phyloP scores from a whole-genome alignment of 2,113 vertebrate genomes.

The Guaruba guarouba region DNA sequence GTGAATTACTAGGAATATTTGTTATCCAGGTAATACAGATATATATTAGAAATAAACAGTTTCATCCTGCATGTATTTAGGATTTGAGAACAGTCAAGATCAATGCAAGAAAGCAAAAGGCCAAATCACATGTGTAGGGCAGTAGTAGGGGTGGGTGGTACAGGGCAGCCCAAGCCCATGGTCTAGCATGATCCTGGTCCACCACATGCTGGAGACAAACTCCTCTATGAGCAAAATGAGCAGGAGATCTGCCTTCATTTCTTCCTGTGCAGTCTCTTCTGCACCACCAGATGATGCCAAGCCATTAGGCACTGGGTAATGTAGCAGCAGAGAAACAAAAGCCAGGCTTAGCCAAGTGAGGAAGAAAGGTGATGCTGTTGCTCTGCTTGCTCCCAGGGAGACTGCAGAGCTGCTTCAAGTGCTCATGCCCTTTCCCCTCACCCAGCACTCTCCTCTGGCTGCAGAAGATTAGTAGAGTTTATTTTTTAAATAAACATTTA shows the following conservation, averaged over 20 bases:
- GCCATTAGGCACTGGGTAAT: rapidly evolving
- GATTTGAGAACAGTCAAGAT: not conserved
- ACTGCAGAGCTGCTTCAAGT: not conserved
- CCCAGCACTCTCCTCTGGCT: not conserved
- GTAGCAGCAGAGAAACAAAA: not conserved
- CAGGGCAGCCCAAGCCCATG: no score
- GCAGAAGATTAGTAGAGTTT: not conserved
- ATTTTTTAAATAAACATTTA: not conserved
- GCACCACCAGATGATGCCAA: not conserved
- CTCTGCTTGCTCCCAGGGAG: not conserved
- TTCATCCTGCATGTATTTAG: not conserved
- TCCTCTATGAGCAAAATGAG: not conserved
- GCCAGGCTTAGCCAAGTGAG: rapidly evolving
- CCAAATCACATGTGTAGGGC: not conserved
- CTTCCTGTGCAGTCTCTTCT: not conserved
- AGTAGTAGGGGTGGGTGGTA: not conserved
- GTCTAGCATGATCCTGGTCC: not conserved
- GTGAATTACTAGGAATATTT: conserved; percentile 84
- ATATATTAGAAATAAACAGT: not conserved
- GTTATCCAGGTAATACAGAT: conserved; percentile 81
- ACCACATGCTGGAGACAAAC: not conserved
- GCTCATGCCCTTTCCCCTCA: not conserved
- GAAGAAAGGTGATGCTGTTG: rapidly evolving
- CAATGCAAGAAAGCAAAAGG: not conserved
- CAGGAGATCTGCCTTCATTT: not conserved